phyloP scores from a whole-genome alignment of 2,888 invertebrate genomes.

The Anagyrus pseudococci region DNA sequence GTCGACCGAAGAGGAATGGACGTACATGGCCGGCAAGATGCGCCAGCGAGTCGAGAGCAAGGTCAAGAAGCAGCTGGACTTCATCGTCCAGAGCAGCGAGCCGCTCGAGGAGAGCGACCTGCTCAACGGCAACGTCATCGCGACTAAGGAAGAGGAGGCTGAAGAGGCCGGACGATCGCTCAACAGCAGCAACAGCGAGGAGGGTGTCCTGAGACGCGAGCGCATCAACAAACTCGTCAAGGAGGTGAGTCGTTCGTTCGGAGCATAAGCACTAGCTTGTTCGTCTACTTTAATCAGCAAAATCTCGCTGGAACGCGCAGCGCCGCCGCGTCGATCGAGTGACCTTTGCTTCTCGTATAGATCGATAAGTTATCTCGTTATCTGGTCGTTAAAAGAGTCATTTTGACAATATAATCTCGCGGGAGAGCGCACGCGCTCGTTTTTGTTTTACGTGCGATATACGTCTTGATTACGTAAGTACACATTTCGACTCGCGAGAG shows the following conservation, averaged over 20 bases:
- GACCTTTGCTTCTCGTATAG: too few relatives aligned
- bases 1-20: constrained; percentile 75
- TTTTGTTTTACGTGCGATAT: too few relatives aligned
- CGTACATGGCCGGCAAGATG: constrained; percentile 61
- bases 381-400: too few relatives aligned
- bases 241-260: constrained; percentile 62
- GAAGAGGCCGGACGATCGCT: constrained; percentile 44
- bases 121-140: constrained; percentile 8
- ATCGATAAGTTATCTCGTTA: too few relatives aligned
- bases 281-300: too few relatives aligned
- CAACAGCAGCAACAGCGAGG: constrained; percentile 63
- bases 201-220: constrained; percentile 66
- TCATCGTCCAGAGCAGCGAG: constrained; percentile 43
- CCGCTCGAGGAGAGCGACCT: constrained; percentile 25
- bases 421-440: too few relatives aligned
- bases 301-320: too few relatives aligned
- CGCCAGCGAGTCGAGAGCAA: constrained; percentile 1
- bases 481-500: too few relatives aligned
- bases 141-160: constrained; percentile 12
- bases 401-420: too few relatives aligned
- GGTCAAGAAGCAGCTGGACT: constrained; percentile 48
- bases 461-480: too few relatives aligned
- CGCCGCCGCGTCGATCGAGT: too few relatives aligned
- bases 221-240: constrained; percentile 79
- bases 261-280: too few relatives aligned